Conservation (phyloP, 1,140 invertebrate genomes). For the Magallana angulata region DNA sequence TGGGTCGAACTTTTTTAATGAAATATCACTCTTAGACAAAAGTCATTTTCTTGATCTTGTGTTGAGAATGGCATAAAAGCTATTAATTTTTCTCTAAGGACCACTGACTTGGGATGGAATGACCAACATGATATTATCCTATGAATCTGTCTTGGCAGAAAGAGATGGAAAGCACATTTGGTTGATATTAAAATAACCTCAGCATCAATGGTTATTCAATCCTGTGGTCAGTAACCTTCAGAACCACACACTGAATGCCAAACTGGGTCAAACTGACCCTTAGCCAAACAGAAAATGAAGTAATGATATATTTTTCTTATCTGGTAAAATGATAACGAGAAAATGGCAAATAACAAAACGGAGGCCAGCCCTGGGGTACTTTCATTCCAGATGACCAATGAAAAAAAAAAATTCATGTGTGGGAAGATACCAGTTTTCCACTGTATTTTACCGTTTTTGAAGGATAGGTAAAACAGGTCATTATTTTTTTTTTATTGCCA, state of each 20-base stretch:
- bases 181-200: constrained; percentile 10
- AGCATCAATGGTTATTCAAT: constrained; percentile 24
- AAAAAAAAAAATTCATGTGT: constrained; percentile 1
- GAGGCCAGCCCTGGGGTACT: neutral
- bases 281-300: constrained; percentile 28
- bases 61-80: too few relatives aligned
- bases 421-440: neutral
- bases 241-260: neutral
- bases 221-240: neutral
- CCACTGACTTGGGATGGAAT: neutral
- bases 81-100: neutral
- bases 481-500: neutral
- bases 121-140: neutral
- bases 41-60: too few relatives aligned
- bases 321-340: constrained; percentile 39
- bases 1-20: too few relatives aligned
- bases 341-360: constrained; percentile 30
- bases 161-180: neutral
- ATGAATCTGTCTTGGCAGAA: neutral
- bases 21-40: too few relatives aligned
- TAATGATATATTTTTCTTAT: constrained; percentile 47
- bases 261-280: constrained; percentile 36
- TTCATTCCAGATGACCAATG: constrained; percentile 22
- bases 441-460: neutral
- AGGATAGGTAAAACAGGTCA: neutral